phyloP scores from a whole-genome alignment of 2,888 invertebrate genomes.

The Subacronicta megacephala region DNA sequence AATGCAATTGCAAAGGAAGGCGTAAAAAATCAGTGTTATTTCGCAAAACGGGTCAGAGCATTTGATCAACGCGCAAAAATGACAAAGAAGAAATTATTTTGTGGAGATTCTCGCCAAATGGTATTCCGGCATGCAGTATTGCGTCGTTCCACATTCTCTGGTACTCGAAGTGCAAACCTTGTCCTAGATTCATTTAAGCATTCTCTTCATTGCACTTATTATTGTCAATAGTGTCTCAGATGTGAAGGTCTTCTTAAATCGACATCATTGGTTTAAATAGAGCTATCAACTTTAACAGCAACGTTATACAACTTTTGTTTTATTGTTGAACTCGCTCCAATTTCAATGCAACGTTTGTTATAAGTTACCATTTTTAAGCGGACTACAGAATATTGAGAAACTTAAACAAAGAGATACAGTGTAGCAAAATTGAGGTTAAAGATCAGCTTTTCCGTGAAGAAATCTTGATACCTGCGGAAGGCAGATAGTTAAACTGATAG shows the following conservation, averaged over 20 bases:
- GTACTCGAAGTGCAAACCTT: constrained; percentile 52
- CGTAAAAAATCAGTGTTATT: not conserved
- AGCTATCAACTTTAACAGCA: constrained; percentile 38
- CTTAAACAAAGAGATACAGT: not conserved
- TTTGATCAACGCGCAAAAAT: not conserved
- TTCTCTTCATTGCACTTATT: constrained; percentile 53
- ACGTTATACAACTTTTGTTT: constrained; percentile 23
- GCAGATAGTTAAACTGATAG: not conserved
- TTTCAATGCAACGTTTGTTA: constrained; percentile 7
- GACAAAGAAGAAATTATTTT: not conserved
- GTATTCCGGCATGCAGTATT: constrained; percentile 20
- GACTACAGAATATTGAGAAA: not conserved
- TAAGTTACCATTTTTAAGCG: not conserved
- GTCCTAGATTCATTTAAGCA: constrained; percentile 49
- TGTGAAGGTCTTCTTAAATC: constrained; percentile 30
- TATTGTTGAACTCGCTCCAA: constrained; percentile 25
- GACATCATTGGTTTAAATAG: constrained; percentile 35
- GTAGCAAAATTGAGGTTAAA: not conserved
- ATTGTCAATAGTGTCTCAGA: constrained; percentile 36
- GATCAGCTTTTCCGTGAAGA: constrained; percentile 1
- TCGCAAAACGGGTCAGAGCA: not conserved
- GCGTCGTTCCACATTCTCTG: constrained; percentile 20
- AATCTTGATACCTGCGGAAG: not conserved
- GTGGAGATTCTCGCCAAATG: constrained; percentile 10
- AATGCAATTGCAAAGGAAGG: no score